phyloP scores from a whole-genome alignment of 2,797 vertebrate genomes.

The Acropternis orthonyx region DNA sequence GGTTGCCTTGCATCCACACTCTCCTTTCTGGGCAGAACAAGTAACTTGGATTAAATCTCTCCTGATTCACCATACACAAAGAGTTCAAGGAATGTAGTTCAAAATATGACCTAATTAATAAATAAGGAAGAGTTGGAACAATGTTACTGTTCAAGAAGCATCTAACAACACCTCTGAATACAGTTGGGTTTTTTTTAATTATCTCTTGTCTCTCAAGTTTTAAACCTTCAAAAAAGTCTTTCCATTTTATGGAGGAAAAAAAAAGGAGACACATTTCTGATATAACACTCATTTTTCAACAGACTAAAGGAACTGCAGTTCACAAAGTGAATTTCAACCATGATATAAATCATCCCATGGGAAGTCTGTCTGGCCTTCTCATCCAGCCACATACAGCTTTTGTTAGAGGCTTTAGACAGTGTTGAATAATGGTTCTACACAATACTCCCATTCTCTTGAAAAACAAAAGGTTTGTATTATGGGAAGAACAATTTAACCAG shows the following conservation, averaged over 20 bases:
- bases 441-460: background rate
- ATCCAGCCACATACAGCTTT: background rate
- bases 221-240: background rate
- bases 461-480: background rate
- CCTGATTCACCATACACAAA: background rate
- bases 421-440: background rate
- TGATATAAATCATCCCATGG: background rate
- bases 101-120: background rate
- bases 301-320: background rate
- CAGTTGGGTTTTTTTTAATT: background rate
- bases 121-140: background rate
- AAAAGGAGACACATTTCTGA: background rate
- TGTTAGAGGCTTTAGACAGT: background rate
- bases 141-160: background rate
- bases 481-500: background rate
- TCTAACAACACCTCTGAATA: background rate
- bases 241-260: fast-evolving
- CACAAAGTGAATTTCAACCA: background rate
- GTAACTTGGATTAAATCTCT: background rate
- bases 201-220: background rate
- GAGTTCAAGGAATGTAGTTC: background rate
- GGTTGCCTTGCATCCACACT: background rate
- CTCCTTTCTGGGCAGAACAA: background rate
- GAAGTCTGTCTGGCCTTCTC: background rate
- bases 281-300: background rate